Conservation (phyloP, 1,140 invertebrate genomes). For the Musca vetustissima region DNA sequence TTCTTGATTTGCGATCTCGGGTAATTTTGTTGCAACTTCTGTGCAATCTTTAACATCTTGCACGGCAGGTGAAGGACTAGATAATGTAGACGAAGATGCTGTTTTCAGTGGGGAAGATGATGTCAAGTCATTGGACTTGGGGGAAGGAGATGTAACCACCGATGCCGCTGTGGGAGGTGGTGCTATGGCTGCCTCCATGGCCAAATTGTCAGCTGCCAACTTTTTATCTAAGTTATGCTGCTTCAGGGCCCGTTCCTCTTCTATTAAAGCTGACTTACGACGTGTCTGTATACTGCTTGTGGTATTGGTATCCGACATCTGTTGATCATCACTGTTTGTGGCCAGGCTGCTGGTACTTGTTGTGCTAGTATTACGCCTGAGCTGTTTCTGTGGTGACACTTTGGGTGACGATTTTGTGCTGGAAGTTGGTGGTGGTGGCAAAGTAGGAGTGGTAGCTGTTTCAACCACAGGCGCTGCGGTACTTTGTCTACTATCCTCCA, state of each 20-base stretch:
- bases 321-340: constrained; percentile 12
- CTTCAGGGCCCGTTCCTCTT: constrained; percentile 20
- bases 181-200: neutral
- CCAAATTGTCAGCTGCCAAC: neutral
- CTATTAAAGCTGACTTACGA: constrained; percentile 39
- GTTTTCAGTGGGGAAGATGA: neutral
- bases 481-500: constrained; percentile 34
- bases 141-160: constrained; percentile 4
- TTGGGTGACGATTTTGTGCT: constrained; percentile 43
- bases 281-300: constrained; percentile 7
- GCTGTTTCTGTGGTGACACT: constrained; percentile 37
- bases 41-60: too few relatives aligned
- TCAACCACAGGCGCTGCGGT: constrained; percentile 48
- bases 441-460: constrained; percentile 37
- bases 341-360: constrained; percentile 23
- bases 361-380: constrained; percentile 25
- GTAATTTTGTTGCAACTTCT: too few relatives aligned
- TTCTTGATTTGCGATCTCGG: neutral
- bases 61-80: too few relatives aligned
- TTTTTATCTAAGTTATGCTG: neutral
- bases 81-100: too few relatives aligned
- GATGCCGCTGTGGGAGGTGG: too few relatives aligned
- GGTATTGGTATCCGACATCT: constrained; percentile 18
- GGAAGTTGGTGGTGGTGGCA: constrained; percentile 25
- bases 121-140: neutral